Evolutionary conservation across 2,113 vertebrate species (phyloP).

Genomic region (Neopipo cinnamomea): DNA sequence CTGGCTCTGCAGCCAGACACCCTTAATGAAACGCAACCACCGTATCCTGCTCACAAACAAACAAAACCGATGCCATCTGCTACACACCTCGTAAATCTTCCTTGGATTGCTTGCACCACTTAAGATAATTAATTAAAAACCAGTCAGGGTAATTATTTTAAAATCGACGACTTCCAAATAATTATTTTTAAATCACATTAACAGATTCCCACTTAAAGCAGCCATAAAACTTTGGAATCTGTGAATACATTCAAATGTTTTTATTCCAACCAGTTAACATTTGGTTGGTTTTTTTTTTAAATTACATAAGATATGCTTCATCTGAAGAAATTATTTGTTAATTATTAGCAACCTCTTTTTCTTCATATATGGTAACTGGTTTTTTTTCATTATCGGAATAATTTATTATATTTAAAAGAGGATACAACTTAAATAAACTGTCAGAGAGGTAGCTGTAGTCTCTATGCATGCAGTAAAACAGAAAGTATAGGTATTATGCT

Average conservation of each 20-base stretch:
- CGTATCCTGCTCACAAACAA: not conserved
- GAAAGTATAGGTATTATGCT: not conserved
- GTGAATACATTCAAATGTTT: not conserved
- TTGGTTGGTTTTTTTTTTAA: not conserved
- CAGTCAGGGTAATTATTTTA: not conserved
- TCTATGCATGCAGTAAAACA: not conserved
- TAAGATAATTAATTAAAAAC: not conserved
- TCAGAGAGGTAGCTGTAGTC: not conserved
- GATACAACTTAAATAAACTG: not conserved
- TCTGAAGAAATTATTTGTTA: not conserved
- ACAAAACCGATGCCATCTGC: conserved; percentile 1
- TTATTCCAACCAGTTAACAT: not conserved
- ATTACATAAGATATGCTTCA: not conserved
- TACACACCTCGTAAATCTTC: not conserved
- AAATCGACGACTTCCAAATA: not conserved
- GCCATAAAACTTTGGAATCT: not conserved
- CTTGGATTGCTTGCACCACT: not conserved
- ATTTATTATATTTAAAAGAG: not conserved
- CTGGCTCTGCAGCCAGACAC: not conserved
- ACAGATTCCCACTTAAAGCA: not conserved
- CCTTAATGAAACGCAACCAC: not conserved
- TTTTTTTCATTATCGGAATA: not conserved
- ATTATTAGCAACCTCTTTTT: not conserved
- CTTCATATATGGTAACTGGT: not conserved
- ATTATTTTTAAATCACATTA: not conserved